A percentile compares a stretch with the other conserved stretches of the same genome.
Evolutionary conservation across 1,140 invertebrate genomes (phyloP).

Genomic region (Coptotermes formosanus): DNA sequence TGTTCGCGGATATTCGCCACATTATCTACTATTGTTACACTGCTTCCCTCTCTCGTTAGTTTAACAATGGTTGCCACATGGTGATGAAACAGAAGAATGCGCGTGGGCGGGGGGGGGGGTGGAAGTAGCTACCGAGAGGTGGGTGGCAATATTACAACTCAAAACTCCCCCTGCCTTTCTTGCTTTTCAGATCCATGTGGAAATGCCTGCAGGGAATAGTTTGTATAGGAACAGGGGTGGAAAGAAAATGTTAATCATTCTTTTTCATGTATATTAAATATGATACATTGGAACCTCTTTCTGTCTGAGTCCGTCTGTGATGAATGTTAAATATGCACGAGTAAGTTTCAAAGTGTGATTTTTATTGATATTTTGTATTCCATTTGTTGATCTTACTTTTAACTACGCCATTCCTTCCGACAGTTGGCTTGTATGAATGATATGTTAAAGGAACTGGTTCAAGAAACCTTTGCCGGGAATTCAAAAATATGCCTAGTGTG

Average conservation of each 20-base stretch:
- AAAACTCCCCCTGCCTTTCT: background rate
- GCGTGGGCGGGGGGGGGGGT: background rate
- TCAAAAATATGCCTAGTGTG: background rate
- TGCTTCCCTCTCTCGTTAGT: slow-evolving; percentile 1
- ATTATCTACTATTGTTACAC: background rate
- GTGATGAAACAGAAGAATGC: background rate
- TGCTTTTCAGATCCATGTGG: background rate
- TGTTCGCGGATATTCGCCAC: background rate
- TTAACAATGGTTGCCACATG: slow-evolving; percentile 10
- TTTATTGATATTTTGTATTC: too few species aligned
- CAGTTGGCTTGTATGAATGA: background rate
- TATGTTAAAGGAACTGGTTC: background rate
- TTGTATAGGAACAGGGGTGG: background rate
- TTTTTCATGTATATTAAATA: background rate
- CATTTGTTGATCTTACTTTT: too few species aligned
- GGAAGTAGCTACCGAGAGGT: background rate
- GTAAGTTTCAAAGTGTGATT: too few species aligned
- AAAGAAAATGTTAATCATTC: background rate
- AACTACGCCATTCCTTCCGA: background rate
- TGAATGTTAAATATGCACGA: too few species aligned
- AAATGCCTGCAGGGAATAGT: background rate
- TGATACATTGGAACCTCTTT: too few species aligned
- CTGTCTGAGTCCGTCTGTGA: too few species aligned
- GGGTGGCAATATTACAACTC: background rate
- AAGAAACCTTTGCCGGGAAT: background rate